Evolutionary conservation across 2,888 invertebrate species (phyloP).

Genomic region (Siphonodentalium dalli): DNA sequence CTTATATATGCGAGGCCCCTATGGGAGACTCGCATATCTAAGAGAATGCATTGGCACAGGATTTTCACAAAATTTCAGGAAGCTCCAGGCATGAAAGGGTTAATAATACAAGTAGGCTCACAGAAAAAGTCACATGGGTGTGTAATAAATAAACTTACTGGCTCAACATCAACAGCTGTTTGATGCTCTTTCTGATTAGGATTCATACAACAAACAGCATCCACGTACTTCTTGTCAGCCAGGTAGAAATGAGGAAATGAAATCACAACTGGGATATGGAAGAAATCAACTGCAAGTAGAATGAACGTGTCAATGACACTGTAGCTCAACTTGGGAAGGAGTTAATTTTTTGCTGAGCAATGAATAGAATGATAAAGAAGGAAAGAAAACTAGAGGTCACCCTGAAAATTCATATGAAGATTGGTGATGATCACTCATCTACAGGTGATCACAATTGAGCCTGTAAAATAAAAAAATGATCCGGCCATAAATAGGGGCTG

Average conservation of each 20-base stretch:
- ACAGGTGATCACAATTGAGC: too few species aligned
- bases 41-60: too few species aligned
- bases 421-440: too few species aligned
- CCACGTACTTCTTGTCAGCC: slow-evolving; percentile 38
- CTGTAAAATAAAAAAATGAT: too few species aligned
- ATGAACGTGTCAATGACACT: too few species aligned
- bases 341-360: not conserved
- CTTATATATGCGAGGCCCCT: too few species aligned
- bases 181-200: slow-evolving; percentile 45
- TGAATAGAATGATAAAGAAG: not conserved
- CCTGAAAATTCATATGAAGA: too few species aligned
- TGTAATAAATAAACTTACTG: slow-evolving; percentile 38
- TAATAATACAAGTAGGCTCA: not conserved
- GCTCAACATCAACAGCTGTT: slow-evolving; percentile 50
- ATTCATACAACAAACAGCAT: slow-evolving; percentile 42
- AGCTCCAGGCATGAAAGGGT: not conserved
- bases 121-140: not conserved
- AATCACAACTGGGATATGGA: slow-evolving; percentile 47
- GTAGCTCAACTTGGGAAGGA: not conserved
- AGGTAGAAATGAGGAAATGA: slow-evolving; percentile 59
- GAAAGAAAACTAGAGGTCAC: not conserved
- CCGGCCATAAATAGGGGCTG: too few species aligned
- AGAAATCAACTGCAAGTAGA: slow-evolving; percentile 42
- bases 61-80: too few species aligned
- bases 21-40: too few species aligned